A percentile compares a stretch with the other conserved stretches of the same genome.
phyloP scores from a whole-genome alignment of 2,113 vertebrate species.

The Bos indicus region DNA sequence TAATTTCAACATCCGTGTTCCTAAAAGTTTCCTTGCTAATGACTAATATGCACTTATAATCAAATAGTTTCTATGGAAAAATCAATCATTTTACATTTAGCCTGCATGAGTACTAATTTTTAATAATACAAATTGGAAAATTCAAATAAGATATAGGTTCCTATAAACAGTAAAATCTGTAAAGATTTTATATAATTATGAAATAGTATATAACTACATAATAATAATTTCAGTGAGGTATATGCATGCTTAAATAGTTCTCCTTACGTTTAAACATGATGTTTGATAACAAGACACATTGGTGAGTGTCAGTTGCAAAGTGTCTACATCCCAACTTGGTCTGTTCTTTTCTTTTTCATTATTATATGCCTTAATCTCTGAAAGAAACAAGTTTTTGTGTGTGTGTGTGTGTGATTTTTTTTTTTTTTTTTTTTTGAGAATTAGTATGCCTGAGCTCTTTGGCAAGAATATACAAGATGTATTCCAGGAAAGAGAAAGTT shows the following conservation, averaged over 20 bases:
- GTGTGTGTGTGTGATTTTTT: neutral
- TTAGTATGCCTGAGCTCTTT: neutral
- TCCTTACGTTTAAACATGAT: neutral
- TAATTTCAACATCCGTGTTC: neutral
- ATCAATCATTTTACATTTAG: neutral
- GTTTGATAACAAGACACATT: neutral
- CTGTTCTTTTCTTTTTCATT: neutral
- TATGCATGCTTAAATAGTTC: neutral
- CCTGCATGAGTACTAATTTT: neutral
- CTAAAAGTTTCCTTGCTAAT: neutral
- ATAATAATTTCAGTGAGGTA: neutral
- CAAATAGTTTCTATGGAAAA: neutral
- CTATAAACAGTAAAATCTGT: neutral
- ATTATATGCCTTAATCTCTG: neutral
- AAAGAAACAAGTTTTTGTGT: neutral
- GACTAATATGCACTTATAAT: neutral
- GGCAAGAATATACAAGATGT: neutral
- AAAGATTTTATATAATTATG: neutral
- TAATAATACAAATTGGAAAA: neutral
- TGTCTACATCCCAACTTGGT: neutral
- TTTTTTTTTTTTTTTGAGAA: neutral
- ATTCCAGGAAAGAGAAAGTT: neutral
- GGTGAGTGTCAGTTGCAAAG: neutral
- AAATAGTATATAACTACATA: neutral
- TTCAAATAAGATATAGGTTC: neutral